These are phyloP conservation scores for Corbicula japonica DNA, from an alignment of 2,888 invertebrate species.

Conservation along the genomic window DNA sequence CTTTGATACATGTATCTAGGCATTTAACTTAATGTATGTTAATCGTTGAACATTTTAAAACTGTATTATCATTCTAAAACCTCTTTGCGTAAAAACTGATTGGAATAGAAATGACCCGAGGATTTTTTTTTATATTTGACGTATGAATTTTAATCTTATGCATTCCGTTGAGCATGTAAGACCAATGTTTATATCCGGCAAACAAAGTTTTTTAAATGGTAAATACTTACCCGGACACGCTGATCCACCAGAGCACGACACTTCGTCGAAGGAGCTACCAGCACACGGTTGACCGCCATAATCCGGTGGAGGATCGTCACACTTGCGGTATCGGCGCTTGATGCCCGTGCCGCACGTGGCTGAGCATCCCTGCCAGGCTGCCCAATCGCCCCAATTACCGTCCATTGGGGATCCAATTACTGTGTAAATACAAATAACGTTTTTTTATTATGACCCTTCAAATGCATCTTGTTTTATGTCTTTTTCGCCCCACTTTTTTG, in stretches of 20 bases:
- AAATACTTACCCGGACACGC: slow-evolving; percentile 22
- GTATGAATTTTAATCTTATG: too few relatives aligned
- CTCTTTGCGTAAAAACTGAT: too few relatives aligned
- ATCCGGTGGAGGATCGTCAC: slow-evolving; percentile 30
- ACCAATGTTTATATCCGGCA: neutral
- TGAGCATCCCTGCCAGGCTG: slow-evolving; percentile 37
- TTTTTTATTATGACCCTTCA: neutral
- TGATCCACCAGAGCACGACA: slow-evolving; percentile 1
- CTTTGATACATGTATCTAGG: too few relatives aligned
- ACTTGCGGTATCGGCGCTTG: slow-evolving; percentile 23
- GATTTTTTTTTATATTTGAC: too few relatives aligned
- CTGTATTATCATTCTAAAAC: too few relatives aligned
- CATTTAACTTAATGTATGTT: too few relatives aligned
- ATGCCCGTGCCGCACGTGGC: slow-evolving; percentile 31
- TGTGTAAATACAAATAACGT: neutral
- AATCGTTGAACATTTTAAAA: too few relatives aligned
- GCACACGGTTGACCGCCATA: slow-evolving; percentile 20
- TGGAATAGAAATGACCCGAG: too few relatives aligned
- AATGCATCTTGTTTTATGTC: too few relatives aligned
- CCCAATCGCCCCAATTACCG: slow-evolving; percentile 48
- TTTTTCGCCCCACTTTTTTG: too few relatives aligned
- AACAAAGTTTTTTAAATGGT: neutral
- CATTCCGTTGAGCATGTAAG: neutral
- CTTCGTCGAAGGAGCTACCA: slow-evolving; percentile 10
- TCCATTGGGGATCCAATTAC: slow-evolving; percentile 20